Conservation (phyloP, 2,113 vertebrate genomes). For the Psittacus erithacus region DNA sequence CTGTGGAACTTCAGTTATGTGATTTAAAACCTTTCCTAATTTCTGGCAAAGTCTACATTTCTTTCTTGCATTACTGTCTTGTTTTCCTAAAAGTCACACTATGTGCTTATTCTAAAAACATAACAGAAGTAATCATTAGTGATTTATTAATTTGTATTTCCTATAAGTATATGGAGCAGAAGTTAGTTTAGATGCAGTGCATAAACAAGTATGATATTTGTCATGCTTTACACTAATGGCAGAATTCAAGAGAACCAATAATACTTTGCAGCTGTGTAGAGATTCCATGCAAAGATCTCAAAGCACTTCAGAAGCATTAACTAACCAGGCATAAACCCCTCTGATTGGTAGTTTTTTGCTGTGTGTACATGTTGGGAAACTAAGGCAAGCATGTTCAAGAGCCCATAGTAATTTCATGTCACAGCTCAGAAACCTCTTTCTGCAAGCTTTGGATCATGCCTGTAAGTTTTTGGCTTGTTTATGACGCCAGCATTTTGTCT, state of each 20-base stretch:
- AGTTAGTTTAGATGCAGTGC: conserved; percentile 53
- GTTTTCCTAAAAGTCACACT: conserved; percentile 27
- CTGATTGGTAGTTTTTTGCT: conserved; percentile 2
- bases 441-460: not conserved
- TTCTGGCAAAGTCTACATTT: conserved; percentile 26
- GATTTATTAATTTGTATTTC: conserved; percentile 58
- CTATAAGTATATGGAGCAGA: conserved; percentile 11
- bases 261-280: conserved; percentile 53
- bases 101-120: conserved; percentile 38
- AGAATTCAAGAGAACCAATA: conserved; percentile 43
- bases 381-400: conserved; percentile 6
- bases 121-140: conserved; percentile 13
- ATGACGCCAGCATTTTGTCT: not conserved
- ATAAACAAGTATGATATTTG: conserved; percentile 53
- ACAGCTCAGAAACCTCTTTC: not conserved
- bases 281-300: conserved; percentile 22
- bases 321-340: not conserved
- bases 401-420: not conserved
- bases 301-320: conserved; percentile 38
- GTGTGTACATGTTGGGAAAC: not conserved
- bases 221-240: conserved; percentile 37
- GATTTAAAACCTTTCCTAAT: conserved; percentile 50
- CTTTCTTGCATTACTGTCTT: not conserved
- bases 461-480: not conserved
- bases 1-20: conserved; percentile 39